Percentiles rank a stretch among this genome's conserved stretches.
phyloP scores from a whole-genome alignment of 2,888 invertebrate genomes.

The Rotaria sp. region DNA sequence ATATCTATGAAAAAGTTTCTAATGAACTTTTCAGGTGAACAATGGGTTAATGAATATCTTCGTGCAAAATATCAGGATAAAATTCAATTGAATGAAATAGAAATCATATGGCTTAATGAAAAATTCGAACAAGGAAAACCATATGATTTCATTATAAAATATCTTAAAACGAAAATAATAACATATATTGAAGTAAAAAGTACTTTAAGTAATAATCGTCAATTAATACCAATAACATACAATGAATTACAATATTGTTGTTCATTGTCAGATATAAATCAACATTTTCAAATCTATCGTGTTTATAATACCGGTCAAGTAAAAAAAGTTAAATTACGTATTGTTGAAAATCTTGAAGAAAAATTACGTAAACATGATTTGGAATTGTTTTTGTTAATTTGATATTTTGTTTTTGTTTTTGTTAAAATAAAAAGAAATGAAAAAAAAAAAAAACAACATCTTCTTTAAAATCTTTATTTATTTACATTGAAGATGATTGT shows the following conservation, averaged over 20 bases:
- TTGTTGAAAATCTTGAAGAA: constrained; percentile 29
- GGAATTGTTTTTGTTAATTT: constrained; percentile 38
- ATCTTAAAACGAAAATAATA: neutral
- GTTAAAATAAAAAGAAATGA: neutral
- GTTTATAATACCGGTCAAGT: constrained; percentile 33
- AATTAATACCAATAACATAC: constrained; percentile 32
- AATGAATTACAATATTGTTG: constrained; percentile 34
- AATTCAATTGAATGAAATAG: constrained; percentile 22
- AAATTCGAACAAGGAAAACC: constrained; percentile 32
- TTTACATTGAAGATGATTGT: neutral
- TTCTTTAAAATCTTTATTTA: too few relatives aligned
- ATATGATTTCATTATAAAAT: constrained; percentile 34
- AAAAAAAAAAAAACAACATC: too few relatives aligned
- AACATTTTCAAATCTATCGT: constrained; percentile 35
- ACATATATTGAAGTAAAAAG: constrained; percentile 38
- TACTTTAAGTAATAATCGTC: constrained; percentile 32
- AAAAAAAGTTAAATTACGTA: constrained; percentile 34
- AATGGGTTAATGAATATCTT: constrained; percentile 37
- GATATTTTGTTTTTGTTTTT: neutral
- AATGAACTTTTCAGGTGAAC: constrained; percentile 5
- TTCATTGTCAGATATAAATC: neutral
- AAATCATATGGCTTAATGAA: constrained; percentile 35
- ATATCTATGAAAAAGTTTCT: too few relatives aligned
- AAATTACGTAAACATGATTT: constrained; percentile 34
- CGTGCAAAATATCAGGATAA: constrained; percentile 28